Base-by-base conservation (phyloP, 2,797 vertebrate genomes). In the Microtus agrestis region DNA sequence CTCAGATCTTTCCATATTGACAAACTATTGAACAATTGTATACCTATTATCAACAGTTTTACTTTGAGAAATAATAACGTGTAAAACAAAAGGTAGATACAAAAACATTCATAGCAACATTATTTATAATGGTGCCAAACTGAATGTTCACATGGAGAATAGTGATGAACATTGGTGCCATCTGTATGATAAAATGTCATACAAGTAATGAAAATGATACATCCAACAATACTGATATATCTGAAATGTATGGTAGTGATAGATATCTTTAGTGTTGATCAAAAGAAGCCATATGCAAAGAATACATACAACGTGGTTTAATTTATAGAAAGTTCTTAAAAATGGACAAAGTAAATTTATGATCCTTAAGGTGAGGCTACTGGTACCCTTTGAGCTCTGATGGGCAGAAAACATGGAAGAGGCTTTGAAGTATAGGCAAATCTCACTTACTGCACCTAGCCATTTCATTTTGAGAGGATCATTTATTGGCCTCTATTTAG, bases 401-500 rank as follows among this genome's bases (percentile, higher is more conserved):
- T 65, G 29, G 74, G 19, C 31, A 85, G 59, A 27, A n/a, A 84
- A 14, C 48, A 37, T 46, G 43, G 88, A 54, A 85, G 40, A 48
- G 48, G 14, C 67, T 93, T 86, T 59, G 76, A 11, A 37, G 15
- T 78, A 12, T 78, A 46, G 15, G 21, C 87, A 81, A 80, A 61
- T 71, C 76, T 21, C 8, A 13, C 87, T 91, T 89, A 61, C 46
- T 91, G 80, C 76, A 27, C 25, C 71, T 46, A n/a, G 25, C 74
- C 51, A 63, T 27, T 89, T 82, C 13, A 21, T 29, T 93, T 94
- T 82, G 37, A 74, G 15, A 40, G 37, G 69, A 76, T 81, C 79
- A 82, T 65, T 95, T 93, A 69, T 81, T 96, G 69, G 51, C 10
- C 74, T 94, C 1, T 89, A 23, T 78, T 93, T 94, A 94, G 7